phyloP scores from a whole-genome alignment of 1,140 invertebrate genomes.

The Charaxes varanes region DNA sequence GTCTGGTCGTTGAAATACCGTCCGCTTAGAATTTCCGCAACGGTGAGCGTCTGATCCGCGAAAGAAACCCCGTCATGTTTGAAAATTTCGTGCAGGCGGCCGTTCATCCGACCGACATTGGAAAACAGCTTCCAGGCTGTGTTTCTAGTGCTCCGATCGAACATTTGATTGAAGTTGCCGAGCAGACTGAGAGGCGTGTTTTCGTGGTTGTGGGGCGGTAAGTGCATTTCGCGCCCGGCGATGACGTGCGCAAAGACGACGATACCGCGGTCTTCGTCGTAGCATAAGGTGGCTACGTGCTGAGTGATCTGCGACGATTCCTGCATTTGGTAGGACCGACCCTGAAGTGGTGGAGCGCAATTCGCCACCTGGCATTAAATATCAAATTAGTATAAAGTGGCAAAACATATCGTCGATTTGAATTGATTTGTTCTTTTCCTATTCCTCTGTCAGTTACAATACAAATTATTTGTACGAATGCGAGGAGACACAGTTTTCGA shows the following conservation, averaged over 20 bases:
- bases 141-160: constrained; percentile 47
- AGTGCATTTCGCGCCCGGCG: constrained; percentile 26
- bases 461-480: too few species aligned
- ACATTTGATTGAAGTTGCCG: constrained; percentile 67
- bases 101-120: constrained; percentile 44
- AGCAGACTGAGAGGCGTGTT: constrained; percentile 48
- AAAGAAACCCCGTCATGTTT: constrained; percentile 41
- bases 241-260: constrained; percentile 31
- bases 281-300: constrained; percentile 57
- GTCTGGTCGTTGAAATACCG: constrained; percentile 62
- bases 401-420: too few species aligned
- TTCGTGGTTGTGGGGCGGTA: constrained; percentile 34
- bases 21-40: constrained; percentile 35
- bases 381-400: too few species aligned
- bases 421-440: too few species aligned
- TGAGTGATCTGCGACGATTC: constrained; percentile 22
- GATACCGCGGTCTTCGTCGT: constrained; percentile 46
- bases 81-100: constrained; percentile 46
- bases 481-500: too few species aligned
- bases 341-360: constrained; percentile 48
- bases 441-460: too few species aligned
- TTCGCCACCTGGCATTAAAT: constrained; percentile 51
- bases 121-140: constrained; percentile 57
- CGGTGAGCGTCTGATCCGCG: constrained; percentile 43
- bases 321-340: constrained; percentile 48